Evolutionary conservation across 2,888 invertebrate species (phyloP), one percentile per base, ranked within the genome.

Genomic region (Polydrusus tereticollis): DNA sequence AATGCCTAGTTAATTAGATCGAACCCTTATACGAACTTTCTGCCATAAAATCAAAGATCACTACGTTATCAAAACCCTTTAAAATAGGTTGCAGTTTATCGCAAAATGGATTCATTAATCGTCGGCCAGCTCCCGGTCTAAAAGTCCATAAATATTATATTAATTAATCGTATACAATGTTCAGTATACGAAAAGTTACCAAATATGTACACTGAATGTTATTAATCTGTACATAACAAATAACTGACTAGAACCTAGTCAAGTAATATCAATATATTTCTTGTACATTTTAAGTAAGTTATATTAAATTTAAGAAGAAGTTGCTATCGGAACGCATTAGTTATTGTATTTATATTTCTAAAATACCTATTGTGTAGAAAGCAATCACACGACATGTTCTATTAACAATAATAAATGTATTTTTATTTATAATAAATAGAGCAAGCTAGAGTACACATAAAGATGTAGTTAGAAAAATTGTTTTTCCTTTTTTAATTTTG

Each of bases 201-300:
- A 85, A 85, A 85, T 85, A 85, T 85, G 84, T 85, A 84, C 83
- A 83, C 83, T 82, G 81, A 83, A 80, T 80, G 78, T 76, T 77
- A 65, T 75, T 76, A 74, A 80, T 79, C 79, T 84, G 83, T 85
- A 84, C 82, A 82, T 83, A 81, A 80, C 76, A 80, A 76, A 77
- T 71, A 60, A 83, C 81, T 84, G 85, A 82, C 85, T 85, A 85
- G 84, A 78, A 80, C 81, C 85, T 85, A 85, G 84, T 85, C 84
- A 83, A 57, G 55, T 58, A 52, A 18, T 55, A 50, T 69, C 50
- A 45, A 45, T 36, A 57, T 63, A 69, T 16, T 62, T 67, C 52
- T 72, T 72, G 72, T 72, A 72, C 60, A 72, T 72, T 67, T 66
- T 66, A 66, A 36, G 47, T 68, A 68, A 60, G 71, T 66, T 69